phyloP scores from a whole-genome alignment of 1,140 invertebrate genomes.

The Mycetomoellerius zeteki region DNA sequence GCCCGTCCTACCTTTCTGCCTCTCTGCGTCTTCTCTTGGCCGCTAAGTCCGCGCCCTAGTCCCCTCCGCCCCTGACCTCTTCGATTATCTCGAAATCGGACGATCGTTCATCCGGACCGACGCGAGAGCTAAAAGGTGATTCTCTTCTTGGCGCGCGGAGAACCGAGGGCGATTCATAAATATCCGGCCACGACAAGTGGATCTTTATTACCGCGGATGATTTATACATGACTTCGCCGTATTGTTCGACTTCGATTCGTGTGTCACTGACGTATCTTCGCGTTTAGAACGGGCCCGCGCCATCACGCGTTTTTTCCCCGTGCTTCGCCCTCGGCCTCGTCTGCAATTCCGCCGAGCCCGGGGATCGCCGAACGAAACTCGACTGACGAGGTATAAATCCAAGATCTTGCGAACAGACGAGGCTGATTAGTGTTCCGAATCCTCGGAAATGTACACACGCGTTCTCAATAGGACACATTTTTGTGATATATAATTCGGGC shows the following conservation, averaged over 20 bases:
- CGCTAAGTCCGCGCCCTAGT: conserved; percentile 71
- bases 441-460: background rate
- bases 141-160: conserved; percentile 72
- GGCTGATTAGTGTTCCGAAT: conserved; percentile 1
- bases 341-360: conserved; percentile 20
- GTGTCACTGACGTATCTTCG: conserved; percentile 70
- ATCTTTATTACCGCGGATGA: conserved; percentile 76
- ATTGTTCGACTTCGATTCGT: conserved; percentile 73
- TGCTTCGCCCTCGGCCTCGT: conserved; percentile 28
- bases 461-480: background rate
- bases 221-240: conserved; percentile 70
- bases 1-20: conserved; percentile 21
- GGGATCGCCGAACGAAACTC: conserved; percentile 22
- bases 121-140: conserved; percentile 74
- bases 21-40: conserved; percentile 47
- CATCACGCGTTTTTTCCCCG: background rate
- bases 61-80: conserved; percentile 77
- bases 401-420: background rate
- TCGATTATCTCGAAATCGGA: conserved; percentile 79
- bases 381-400: conserved; percentile 51
- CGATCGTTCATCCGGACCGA: conserved; percentile 76
- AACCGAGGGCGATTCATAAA: conserved; percentile 78
- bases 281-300: conserved; percentile 39
- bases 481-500: background rate
- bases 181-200: conserved; percentile 77